These are phyloP conservation scores for Actenoides hombroni DNA, from an alignment of 2,113 vertebrate genomes.

Conservation along the genomic window DNA sequence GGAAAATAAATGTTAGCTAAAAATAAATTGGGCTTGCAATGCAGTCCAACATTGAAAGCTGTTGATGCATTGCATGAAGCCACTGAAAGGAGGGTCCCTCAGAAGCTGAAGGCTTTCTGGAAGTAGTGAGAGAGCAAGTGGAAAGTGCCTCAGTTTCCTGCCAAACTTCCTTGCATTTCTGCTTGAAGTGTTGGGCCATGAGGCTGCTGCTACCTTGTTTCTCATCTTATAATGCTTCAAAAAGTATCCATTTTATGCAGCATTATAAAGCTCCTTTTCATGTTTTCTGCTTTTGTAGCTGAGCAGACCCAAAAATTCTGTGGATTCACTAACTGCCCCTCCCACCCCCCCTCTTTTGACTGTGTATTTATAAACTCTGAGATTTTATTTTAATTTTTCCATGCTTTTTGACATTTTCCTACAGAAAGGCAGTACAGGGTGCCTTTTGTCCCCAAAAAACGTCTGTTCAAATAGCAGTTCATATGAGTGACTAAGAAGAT, in stretches of 20 bases:
- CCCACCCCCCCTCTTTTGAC: neutral
- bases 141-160: neutral
- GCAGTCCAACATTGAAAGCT: neutral
- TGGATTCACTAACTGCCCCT: neutral
- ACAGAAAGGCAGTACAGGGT: neutral
- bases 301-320: neutral
- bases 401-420: neutral
- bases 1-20: conserved; percentile 4
- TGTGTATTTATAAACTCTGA: neutral
- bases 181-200: neutral
- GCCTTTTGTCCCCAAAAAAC: neutral
- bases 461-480: neutral
- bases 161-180: neutral
- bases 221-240: neutral
- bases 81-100: neutral
- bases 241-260: neutral
- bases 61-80: neutral
- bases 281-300: neutral
- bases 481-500: neutral
- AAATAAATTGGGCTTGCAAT: conserved; percentile 1
- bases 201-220: neutral
- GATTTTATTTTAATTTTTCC: neutral
- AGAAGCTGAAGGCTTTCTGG: neutral
- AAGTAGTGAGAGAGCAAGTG: neutral
- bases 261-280: neutral